These are phyloP conservation scores for Rutpela maculata DNA, from an alignment of 2,888 invertebrate genomes.

Conservation along the genomic window DNA sequence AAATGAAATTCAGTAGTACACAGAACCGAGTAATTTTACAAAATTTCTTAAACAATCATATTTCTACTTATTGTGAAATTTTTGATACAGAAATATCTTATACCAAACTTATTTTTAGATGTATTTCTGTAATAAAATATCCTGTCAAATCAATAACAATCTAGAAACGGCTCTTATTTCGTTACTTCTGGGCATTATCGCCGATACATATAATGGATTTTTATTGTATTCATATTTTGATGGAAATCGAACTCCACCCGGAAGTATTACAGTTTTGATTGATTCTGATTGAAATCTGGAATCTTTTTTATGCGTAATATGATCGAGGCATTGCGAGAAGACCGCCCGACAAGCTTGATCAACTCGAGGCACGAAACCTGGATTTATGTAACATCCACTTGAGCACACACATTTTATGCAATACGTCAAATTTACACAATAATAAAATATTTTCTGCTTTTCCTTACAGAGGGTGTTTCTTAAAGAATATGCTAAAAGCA, in stretches of 20 bases:
- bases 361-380: conserved; percentile 4
- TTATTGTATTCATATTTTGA: conserved; percentile 10
- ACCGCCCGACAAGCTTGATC: not conserved
- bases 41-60: no score
- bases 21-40: no score
- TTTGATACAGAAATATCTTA: no score
- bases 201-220: not conserved
- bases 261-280: conserved; percentile 9
- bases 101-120: no score
- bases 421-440: no score
- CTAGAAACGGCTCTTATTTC: not conserved
- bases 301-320: not conserved
- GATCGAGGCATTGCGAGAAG: conserved; percentile 1
- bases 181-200: not conserved
- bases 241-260: not conserved
- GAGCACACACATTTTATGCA: no score
- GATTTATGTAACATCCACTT: not conserved
- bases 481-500: no score
- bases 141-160: not conserved
- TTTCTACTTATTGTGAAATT: no score
- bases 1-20: no score
- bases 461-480: no score
- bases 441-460: no score
- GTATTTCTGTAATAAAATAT: no score
- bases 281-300: conserved; percentile 22